Conservation (phyloP, 2,797 vertebrate species). For the Mycteria americana region DNA sequence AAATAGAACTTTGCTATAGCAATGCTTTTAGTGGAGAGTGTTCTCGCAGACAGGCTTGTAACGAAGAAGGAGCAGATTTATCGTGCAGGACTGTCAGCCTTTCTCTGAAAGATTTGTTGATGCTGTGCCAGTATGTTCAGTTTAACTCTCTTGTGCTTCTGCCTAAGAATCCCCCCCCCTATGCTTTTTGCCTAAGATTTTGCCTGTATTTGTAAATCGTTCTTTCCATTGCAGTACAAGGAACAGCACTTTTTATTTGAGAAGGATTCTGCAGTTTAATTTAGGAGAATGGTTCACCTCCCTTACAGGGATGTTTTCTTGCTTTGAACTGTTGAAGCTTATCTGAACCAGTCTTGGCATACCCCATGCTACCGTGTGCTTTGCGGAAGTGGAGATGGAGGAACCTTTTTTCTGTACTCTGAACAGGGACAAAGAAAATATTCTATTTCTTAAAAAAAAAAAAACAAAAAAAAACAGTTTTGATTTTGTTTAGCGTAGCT, state of each 20-base stretch:
- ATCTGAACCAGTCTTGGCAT: neutral
- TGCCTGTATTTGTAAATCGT: neutral
- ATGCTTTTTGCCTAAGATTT: neutral
- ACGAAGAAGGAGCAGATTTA: slow-evolving; percentile 53
- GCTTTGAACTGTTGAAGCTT: neutral
- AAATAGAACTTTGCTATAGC: slow-evolving; percentile 47
- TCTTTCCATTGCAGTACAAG: neutral
- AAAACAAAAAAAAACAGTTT: neutral
- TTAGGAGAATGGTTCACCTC: neutral
- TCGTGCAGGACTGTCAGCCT: slow-evolving; percentile 43
- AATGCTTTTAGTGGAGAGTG: slow-evolving; percentile 40
- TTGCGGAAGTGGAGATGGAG: neutral
- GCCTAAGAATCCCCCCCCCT: neutral
- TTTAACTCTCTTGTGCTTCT: slow-evolving; percentile 36
- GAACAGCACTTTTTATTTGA: neutral
- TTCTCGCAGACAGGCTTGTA: slow-evolving; percentile 37
- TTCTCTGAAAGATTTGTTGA: slow-evolving; percentile 47
- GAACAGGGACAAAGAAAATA: neutral
- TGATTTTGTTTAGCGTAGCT: neutral
- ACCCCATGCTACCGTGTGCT: neutral
- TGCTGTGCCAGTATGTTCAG: slow-evolving; percentile 26
- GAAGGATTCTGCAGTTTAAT: neutral
- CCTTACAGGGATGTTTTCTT: neutral
- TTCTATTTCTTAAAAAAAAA: neutral
- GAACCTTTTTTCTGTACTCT: neutral